Percentiles rank a stretch among this genome's conserved stretches.
Conservation (phyloP, 2,113 vertebrate genomes). For the Erythrolamprus reginae region DNA sequence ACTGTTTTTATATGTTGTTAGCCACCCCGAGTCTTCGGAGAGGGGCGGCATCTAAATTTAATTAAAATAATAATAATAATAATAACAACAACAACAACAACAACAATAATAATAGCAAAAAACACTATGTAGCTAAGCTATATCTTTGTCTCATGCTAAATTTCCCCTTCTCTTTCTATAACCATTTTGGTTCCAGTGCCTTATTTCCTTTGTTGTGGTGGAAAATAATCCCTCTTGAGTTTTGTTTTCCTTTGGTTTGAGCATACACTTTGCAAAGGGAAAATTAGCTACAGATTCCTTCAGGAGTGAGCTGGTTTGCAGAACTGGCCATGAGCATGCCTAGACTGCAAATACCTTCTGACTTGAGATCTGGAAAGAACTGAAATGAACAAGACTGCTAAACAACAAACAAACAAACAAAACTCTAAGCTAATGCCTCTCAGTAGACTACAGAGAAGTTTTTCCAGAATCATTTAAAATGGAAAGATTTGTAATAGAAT, state of each 20-base stretch:
- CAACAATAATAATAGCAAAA: no score
- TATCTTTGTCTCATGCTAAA: conserved; percentile 9
- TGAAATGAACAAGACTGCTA: background rate
- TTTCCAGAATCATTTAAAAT: background rate
- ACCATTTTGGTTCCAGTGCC: conserved; percentile 37
- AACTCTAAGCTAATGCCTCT: background rate
- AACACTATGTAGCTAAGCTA: no score
- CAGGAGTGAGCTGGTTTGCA: conserved; percentile 17
- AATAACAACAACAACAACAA: no score
- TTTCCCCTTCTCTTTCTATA: conserved; percentile 23
- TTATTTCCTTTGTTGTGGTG: conserved; percentile 32
- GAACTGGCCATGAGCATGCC: background rate
- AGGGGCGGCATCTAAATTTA: no score
- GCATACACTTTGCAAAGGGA: conserved; percentile 18
- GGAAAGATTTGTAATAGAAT: background rate
- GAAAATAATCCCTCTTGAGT: conserved; percentile 25
- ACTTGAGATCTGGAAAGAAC: background rate
- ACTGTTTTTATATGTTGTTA: no score
- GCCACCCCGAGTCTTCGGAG: no score
- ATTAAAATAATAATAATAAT: no score
- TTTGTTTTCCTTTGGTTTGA: conserved; percentile 22
- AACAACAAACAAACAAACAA: background rate
- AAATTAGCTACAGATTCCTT: conserved; percentile 33
- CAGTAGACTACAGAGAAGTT: background rate
- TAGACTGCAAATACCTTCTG: conserved; percentile 7